Evolutionary conservation across 1,140 invertebrate genomes (phyloP), one percentile per base, ranked within the genome.

Genomic region (Rhyzopertha dominica): DNA sequence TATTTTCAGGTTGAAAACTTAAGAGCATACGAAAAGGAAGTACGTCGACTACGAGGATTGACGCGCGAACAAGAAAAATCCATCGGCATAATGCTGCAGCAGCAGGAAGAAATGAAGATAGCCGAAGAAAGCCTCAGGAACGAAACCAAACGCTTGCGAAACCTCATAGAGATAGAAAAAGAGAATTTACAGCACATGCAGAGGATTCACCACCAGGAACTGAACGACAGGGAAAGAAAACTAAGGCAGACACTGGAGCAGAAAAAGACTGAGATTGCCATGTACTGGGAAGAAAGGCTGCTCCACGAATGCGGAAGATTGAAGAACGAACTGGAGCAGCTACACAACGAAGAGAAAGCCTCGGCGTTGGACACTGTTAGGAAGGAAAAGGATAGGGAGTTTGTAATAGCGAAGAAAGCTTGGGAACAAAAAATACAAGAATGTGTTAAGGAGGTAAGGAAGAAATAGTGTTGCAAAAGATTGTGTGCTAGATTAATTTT

Each of bases 341-440:
- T 74, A 42, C 74, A 79, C 52, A 66, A 69, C 28, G 78, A 81
- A 49, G 78, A 81, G 49, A 77, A 78, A 40, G 67, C 70, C 20
- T 61, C 59, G n/a, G 74, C 74, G 5, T 64, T 80, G 28, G 74
- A 79, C 47, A 67, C 73, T 52, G 53, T 72, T 18, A 63, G 70
- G 36, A 64, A 54, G 34, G 61, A 72, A 51, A 69, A 74, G 41
- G 66, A 75, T 22, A 66, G 71, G 39, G 73, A 76, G 54, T 63
- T 75, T 29, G 51, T 66, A 9, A 62, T 65, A 19, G 59, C 73
- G 8, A 77, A 74, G 48, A 67, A 71, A 48, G 66, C 66, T 18
- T 78, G 76, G 66, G 75, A 78, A 24, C 59, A 63, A 18, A 74
- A 75, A 49, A 63, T 74, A 43, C 65, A 72, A 43, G 70, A 78